Conservation (phyloP, 2,113 vertebrate species). For the Gnathonemus longibarbis region DNA sequence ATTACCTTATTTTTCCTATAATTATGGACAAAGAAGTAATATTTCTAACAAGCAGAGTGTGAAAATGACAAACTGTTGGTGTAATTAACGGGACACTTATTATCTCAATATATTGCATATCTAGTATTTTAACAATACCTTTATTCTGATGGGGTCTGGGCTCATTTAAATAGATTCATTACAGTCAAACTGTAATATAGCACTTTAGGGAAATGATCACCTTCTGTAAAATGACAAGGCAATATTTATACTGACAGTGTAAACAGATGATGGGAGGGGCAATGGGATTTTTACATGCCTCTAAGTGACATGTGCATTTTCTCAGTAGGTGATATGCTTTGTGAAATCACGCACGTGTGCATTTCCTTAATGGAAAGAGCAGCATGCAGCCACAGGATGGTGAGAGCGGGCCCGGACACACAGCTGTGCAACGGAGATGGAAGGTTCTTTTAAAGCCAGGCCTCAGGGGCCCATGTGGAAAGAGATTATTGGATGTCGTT, state of each 20-base stretch:
- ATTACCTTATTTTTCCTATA: not conserved
- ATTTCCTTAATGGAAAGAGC: not conserved
- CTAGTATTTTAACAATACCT: not conserved
- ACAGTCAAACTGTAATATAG: not conserved
- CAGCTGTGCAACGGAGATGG: not conserved
- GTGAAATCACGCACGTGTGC: not conserved
- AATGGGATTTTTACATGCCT: conserved; percentile 4
- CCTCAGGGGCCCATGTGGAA: not conserved
- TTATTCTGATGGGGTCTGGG: not conserved
- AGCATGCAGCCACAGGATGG: not conserved
- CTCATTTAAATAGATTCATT: not conserved
- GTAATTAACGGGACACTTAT: not conserved
- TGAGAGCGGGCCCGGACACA: not conserved
- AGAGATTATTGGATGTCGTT: not conserved
- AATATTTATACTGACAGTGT: conserved; percentile 14
- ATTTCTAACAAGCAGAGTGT: not conserved
- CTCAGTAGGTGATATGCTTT: not conserved
- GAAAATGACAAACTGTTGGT: not conserved
- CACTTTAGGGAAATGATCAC: conserved; percentile 10
- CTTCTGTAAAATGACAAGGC: not conserved
- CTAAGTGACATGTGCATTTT: not conserved
- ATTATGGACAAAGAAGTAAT: not conserved
- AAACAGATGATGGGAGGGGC: not conserved
- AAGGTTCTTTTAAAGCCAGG: not conserved
- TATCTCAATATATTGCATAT: not conserved